Percentiles rank a stretch among this genome's conserved stretches.
Evolutionary conservation across 2,113 vertebrate genomes (phyloP).

Genomic region (Rostratula benghalensis): DNA sequence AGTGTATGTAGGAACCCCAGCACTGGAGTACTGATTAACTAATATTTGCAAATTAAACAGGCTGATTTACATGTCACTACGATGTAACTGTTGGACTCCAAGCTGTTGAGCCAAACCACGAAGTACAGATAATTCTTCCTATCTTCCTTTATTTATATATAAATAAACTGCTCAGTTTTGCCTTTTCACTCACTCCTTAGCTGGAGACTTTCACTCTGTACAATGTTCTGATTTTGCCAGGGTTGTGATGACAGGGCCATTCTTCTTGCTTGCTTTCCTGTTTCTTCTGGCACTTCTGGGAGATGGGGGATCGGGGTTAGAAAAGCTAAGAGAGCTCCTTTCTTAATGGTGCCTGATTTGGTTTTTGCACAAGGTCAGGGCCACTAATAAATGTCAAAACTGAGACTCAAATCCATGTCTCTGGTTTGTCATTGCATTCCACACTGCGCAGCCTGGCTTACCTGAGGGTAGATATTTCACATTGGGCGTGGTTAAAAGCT

Average conservation of each 20-base stretch:
- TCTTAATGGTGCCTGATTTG: neutral
- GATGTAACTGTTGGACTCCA: neutral
- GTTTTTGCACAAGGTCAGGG: neutral
- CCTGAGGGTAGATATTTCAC: neutral
- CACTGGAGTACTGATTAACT: neutral
- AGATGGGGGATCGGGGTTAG: neutral
- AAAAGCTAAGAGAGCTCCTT: neutral
- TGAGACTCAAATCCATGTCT: fast-evolving
- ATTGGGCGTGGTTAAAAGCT: neutral
- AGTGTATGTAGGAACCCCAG: neutral
- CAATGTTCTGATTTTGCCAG: neutral
- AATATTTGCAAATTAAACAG: too few relatives aligned
- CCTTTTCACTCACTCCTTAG: neutral
- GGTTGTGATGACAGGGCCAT: neutral
- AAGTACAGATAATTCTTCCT: neutral
- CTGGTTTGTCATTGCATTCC: neutral
- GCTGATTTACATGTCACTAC: neutral
- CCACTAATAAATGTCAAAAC: neutral
- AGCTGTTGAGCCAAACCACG: neutral
- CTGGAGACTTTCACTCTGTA: neutral
- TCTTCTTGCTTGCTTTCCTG: neutral
- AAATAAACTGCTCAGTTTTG: neutral
- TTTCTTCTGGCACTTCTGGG: neutral
- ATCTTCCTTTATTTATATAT: neutral
- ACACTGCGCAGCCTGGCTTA: neutral